These are phyloP conservation scores for Acanthosepion lycidas DNA, from an alignment of 2,888 invertebrate species.

Conservation along the genomic window DNA sequence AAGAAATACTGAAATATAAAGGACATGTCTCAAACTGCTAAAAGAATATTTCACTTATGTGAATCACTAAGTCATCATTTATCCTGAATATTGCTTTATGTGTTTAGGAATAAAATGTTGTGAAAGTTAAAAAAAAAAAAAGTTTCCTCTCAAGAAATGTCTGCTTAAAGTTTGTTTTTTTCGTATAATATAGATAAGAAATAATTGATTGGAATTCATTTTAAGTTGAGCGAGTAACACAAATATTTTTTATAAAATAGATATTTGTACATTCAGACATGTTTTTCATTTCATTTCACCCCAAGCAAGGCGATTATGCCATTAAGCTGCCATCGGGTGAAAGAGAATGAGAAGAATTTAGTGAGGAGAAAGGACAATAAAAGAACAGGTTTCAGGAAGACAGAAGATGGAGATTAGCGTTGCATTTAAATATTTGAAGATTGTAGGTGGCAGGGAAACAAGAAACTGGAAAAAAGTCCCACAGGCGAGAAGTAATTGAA, in stretches of 20 bases:
- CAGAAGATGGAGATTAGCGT: too few relatives aligned
- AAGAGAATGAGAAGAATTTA: too few relatives aligned
- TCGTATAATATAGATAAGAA: not conserved
- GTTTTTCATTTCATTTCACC: too few relatives aligned
- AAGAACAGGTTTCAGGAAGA: too few relatives aligned
- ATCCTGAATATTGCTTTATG: not conserved
- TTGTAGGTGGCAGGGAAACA: too few relatives aligned
- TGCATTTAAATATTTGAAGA: too few relatives aligned
- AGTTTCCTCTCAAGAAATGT: not conserved
- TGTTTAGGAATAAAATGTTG: not conserved
- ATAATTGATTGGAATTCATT: not conserved
- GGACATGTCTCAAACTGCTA: not conserved
- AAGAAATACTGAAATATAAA: not conserved
- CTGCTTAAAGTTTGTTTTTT: not conserved
- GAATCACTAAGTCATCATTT: not conserved
- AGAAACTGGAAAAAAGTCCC: too few relatives aligned
- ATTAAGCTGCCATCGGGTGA: too few relatives aligned
- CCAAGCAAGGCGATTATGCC: too few relatives aligned
- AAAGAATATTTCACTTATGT: not conserved
- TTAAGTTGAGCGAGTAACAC: not conserved
- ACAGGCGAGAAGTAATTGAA: too few relatives aligned
- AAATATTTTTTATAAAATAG: not conserved
- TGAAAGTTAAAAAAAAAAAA: not conserved
- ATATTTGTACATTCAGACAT: not conserved
- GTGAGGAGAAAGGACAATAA: too few relatives aligned